Percentiles rank a stretch among this genome's conserved stretches.
These are phyloP conservation scores for Tetragonisca angustula DNA, from an alignment of 2,888 invertebrate species.

Conservation along the genomic window DNA sequence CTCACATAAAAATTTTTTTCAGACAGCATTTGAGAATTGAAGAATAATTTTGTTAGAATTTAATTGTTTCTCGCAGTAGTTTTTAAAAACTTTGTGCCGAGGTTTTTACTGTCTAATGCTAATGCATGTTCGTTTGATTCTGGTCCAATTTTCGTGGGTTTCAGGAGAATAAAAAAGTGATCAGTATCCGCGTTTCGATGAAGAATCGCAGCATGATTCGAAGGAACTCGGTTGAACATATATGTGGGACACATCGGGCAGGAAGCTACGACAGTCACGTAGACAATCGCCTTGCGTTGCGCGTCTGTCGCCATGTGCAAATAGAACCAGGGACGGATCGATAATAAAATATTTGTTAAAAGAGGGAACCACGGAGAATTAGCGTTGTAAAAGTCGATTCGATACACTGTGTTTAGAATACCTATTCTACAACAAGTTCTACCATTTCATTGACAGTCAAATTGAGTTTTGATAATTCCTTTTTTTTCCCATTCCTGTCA, in stretches of 20 bases:
- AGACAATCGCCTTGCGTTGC: constrained; percentile 78
- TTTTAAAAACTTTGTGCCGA: no score
- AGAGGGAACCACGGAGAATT: constrained; percentile 26
- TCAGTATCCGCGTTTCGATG: constrained; percentile 23
- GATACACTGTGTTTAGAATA: constrained; percentile 5
- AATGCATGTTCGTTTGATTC: not conserved
- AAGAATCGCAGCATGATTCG: constrained; percentile 17
- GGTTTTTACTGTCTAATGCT: not conserved
- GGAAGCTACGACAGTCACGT: constrained; percentile 78
- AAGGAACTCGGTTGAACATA: constrained; percentile 65
- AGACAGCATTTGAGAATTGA: not conserved
- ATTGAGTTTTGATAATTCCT: constrained; percentile 1
- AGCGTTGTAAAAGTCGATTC: constrained; percentile 9
- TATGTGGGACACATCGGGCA: constrained; percentile 78
- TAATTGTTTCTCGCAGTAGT: no score
- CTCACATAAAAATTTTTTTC: constrained; percentile 10
- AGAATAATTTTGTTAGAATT: not conserved
- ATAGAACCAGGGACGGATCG: constrained; percentile 71
- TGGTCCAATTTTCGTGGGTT: not conserved
- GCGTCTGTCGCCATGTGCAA: constrained; percentile 75
- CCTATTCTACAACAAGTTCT: not conserved
- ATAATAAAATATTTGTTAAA: constrained; percentile 52
- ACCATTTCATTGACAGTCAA: not conserved
- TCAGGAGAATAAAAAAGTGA: constrained; percentile 7
- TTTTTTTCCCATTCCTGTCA: not conserved